Percentiles rank a stretch among this genome's conserved stretches.
Evolutionary conservation across 1,140 invertebrate species (phyloP).

Genomic region (Drosophila azteca): DNA sequence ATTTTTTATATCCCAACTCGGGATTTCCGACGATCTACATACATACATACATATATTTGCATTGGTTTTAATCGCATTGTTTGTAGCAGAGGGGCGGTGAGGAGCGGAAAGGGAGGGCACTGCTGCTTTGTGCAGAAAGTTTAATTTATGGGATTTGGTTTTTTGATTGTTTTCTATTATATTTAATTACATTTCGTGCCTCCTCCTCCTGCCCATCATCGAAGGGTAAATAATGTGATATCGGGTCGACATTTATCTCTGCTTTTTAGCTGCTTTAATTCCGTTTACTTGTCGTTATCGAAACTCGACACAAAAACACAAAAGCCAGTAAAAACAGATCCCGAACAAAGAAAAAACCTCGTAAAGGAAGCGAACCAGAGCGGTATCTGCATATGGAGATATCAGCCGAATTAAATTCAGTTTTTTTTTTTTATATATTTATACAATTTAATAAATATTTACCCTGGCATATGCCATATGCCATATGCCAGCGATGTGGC

Average conservation of each 20-base stretch:
- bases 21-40: conserved; percentile 4
- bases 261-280: conserved; percentile 30
- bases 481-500: conserved; percentile 21
- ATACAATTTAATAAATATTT: conserved; percentile 50
- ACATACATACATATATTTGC: conserved; percentile 6
- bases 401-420: conserved; percentile 28
- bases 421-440: conserved; percentile 27
- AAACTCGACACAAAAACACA: conserved; percentile 24
- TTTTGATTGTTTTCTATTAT: conserved; percentile 76
- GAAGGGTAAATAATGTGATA: conserved; percentile 52
- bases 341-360: conserved; percentile 25
- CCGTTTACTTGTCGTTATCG: conserved; percentile 51
- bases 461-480: conserved; percentile 19
- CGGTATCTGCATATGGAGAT: conserved; percentile 12
- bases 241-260: conserved; percentile 44
- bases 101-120: conserved; percentile 1
- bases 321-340: conserved; percentile 32
- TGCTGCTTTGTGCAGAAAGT: conserved; percentile 40
- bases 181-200: conserved; percentile 67
- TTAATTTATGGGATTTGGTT: conserved; percentile 77
- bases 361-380: too few relatives aligned
- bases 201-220: not conserved
- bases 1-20: conserved; percentile 8
- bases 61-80: conserved; percentile 22
- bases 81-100: not conserved